Conservation (phyloP, 2,113 vertebrate species). For the Erythrocebus patas region DNA sequence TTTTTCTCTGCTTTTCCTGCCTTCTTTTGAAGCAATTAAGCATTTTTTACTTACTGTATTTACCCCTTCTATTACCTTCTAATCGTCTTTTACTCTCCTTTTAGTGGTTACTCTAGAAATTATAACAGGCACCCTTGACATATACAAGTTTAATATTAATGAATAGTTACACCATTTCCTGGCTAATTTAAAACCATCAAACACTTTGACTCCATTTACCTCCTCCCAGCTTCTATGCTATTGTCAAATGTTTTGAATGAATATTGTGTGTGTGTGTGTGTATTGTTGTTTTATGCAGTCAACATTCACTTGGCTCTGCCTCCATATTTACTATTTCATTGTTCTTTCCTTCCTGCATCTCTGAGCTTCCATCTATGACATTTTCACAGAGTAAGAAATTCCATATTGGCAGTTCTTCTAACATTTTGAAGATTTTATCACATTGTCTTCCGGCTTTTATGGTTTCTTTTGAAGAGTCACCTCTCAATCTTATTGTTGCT, state of each 20-base stretch:
- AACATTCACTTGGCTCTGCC: background rate
- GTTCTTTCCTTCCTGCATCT: background rate
- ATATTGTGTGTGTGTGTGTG: background rate
- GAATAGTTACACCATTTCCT: background rate
- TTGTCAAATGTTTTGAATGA: background rate
- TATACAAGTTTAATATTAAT: background rate
- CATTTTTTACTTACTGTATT: background rate
- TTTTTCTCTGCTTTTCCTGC: background rate
- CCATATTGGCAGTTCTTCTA: background rate
- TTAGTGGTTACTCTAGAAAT: background rate
- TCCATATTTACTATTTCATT: background rate
- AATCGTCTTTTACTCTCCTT: background rate
- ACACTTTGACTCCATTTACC: background rate
- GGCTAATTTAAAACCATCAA: background rate
- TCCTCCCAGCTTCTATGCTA: background rate
- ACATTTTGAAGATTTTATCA: background rate
- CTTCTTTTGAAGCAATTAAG: background rate
- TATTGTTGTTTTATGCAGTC: background rate
- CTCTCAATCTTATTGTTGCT: background rate
- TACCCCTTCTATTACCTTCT: background rate
- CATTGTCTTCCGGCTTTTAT: background rate
- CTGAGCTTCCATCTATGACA: too few relatives aligned
- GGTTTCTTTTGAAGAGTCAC: background rate
- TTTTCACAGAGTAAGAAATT: slow-evolving; percentile 7
- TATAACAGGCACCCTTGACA: background rate